Percentiles rank a stretch among this genome's conserved stretches.
These are phyloP conservation scores for Myiagra hebetior DNA, from an alignment of 2,113 vertebrate species.

Conservation along the genomic window DNA sequence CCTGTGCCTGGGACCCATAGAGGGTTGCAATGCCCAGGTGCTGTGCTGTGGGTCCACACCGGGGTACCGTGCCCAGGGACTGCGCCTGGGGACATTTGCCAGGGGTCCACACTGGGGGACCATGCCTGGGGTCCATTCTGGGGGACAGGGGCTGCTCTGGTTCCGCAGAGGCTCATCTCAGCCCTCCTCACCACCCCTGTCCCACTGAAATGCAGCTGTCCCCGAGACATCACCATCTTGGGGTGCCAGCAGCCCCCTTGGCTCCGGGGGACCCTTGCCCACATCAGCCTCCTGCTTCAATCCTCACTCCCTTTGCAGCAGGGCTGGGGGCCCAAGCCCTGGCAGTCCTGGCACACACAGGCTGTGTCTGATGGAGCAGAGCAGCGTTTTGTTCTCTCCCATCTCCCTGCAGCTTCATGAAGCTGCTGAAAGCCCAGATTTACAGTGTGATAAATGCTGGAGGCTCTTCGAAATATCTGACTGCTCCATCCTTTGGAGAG, in stretches of 20 bases:
- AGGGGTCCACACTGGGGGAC: too few relatives aligned
- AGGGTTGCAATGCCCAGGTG: not conserved
- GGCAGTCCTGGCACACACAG: not conserved
- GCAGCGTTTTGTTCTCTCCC: slow-evolving; percentile 43
- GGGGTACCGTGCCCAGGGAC: fast-evolving
- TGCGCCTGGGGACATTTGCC: not conserved
- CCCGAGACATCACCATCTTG: fast-evolving
- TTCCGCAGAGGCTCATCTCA: not conserved
- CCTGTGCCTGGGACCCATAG: fast-evolving
- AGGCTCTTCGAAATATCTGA: slow-evolving; percentile 43
- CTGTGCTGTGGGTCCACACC: fast-evolving
- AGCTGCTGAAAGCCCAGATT: slow-evolving; percentile 58
- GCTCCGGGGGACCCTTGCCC: fast-evolving
- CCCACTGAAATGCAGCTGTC: fast-evolving
- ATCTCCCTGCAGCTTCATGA: not conserved
- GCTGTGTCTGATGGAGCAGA: not conserved
- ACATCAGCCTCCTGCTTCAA: not conserved
- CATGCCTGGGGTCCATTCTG: not conserved
- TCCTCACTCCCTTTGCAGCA: fast-evolving
- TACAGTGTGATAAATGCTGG: slow-evolving; percentile 52
- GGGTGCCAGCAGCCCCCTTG: not conserved
- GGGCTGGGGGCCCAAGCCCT: not conserved
- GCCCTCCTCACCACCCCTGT: not conserved
- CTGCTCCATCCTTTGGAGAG: slow-evolving; percentile 29
- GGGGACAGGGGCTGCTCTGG: not conserved